phyloP scores from a whole-genome alignment of 2,113 vertebrate species.

The Tachycineta bicolor region DNA sequence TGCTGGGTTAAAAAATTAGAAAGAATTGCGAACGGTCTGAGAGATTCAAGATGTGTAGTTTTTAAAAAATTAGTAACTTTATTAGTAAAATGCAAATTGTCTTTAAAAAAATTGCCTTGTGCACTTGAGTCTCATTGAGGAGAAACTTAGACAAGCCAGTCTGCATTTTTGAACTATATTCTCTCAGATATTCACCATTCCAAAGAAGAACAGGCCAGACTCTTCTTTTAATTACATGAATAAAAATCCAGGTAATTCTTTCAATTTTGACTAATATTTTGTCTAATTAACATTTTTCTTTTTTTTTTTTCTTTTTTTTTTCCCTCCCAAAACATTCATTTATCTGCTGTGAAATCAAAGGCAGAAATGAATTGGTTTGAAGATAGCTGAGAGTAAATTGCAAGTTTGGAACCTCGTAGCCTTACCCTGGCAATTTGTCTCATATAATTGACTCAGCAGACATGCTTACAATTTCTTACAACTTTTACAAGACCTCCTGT shows the following conservation, averaged over 20 bases:
- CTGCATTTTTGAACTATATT: not conserved
- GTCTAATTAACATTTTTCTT: not conserved
- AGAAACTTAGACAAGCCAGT: not conserved
- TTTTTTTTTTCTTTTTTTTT: not conserved
- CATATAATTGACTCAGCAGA: conserved; percentile 52
- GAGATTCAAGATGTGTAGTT: not conserved
- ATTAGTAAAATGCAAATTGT: not conserved
- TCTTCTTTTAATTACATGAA: not conserved
- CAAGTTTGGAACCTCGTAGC: conserved; percentile 21
- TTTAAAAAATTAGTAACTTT: not conserved
- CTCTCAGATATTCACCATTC: not conserved
- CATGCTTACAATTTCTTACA: conserved; percentile 50
- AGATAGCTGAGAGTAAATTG: conserved; percentile 32
- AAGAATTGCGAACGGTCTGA: fast-evolving
- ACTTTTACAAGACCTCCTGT: conserved; percentile 64
- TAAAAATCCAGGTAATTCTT: not conserved
- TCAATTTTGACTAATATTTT: not conserved
- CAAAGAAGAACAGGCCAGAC: not conserved
- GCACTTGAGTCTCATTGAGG: not conserved
- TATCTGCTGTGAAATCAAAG: conserved; percentile 25
- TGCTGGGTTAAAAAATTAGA: not conserved
- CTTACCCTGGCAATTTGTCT: conserved; percentile 45
- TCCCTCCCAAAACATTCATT: not conserved
- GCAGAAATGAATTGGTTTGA: conserved; percentile 22
- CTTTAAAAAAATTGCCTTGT: not conserved